Evolutionary conservation across 2,113 vertebrate genomes (phyloP).

Genomic region (Phaethornis superciliosus): DNA sequence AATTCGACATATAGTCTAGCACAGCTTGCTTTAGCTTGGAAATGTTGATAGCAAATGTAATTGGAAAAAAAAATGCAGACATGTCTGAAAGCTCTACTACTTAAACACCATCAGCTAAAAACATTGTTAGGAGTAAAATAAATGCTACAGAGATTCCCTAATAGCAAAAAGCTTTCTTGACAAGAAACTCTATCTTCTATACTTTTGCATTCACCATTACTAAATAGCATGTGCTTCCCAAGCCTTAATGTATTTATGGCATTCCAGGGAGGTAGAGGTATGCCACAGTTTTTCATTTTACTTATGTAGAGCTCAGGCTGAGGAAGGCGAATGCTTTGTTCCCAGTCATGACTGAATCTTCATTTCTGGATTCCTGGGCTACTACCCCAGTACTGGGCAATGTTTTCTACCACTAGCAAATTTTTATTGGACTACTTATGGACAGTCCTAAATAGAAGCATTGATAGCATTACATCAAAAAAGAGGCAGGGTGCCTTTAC

Average conservation of each 20-base stretch:
- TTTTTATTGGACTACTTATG: too few relatives aligned
- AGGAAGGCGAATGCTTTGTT: neutral
- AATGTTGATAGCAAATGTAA: neutral
- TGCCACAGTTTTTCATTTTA: neutral
- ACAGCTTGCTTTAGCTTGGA: neutral
- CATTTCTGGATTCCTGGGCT: neutral
- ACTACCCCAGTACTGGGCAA: neutral
- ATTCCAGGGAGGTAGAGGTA: neutral
- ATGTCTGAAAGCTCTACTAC: neutral
- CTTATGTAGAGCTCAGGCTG: neutral
- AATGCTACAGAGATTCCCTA: neutral
- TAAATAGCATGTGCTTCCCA: neutral
- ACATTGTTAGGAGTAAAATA: neutral
- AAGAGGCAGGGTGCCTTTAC: neutral
- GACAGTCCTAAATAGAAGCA: neutral
- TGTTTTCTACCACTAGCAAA: neutral
- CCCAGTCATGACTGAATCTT: neutral
- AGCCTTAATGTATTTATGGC: neutral
- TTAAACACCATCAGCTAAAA: neutral
- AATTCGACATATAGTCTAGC: neutral
- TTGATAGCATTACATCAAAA: neutral
- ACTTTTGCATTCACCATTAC: neutral
- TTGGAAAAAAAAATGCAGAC: neutral
- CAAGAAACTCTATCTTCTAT: neutral
- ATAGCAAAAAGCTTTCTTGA: neutral